phyloP scores from a whole-genome alignment of 2,113 vertebrate genomes.

The Sakesphorus luctuosus region DNA sequence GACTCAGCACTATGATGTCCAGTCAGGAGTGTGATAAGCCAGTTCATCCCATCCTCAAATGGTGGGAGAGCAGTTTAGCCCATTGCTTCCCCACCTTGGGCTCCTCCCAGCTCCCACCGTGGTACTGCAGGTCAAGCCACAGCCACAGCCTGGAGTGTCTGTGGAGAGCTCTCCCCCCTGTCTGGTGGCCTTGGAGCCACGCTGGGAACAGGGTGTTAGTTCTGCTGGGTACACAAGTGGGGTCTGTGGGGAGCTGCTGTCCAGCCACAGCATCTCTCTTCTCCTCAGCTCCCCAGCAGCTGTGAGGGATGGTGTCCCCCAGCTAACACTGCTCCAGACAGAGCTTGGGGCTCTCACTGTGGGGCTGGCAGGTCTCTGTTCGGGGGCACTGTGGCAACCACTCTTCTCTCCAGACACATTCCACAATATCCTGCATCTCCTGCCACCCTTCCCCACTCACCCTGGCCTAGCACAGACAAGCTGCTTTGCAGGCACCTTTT shows the following conservation, averaged over 20 bases:
- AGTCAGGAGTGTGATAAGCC: neutral
- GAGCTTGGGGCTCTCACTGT: neutral
- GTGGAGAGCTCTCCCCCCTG: neutral
- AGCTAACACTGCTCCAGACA: neutral
- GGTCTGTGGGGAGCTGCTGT: neutral
- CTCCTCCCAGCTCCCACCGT: neutral
- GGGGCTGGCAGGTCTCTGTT: neutral
- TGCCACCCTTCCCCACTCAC: neutral
- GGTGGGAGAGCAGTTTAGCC: neutral
- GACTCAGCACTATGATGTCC: neutral
- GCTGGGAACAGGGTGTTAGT: neutral
- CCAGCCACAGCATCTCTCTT: neutral
- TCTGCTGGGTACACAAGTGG: neutral
- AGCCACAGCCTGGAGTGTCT: neutral
- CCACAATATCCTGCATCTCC: neutral
- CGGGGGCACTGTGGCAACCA: neutral
- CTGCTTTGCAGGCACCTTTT: neutral
- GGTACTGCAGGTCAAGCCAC: neutral
- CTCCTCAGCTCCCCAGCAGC: neutral
- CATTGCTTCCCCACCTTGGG: neutral
- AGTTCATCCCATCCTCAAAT: neutral
- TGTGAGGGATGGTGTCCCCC: neutral
- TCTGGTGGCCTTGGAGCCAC: neutral
- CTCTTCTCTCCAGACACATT: neutral
- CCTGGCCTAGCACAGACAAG: neutral